Base-by-base conservation (phyloP, 2,888 invertebrate species). In the Apodemia duryi region DNA sequence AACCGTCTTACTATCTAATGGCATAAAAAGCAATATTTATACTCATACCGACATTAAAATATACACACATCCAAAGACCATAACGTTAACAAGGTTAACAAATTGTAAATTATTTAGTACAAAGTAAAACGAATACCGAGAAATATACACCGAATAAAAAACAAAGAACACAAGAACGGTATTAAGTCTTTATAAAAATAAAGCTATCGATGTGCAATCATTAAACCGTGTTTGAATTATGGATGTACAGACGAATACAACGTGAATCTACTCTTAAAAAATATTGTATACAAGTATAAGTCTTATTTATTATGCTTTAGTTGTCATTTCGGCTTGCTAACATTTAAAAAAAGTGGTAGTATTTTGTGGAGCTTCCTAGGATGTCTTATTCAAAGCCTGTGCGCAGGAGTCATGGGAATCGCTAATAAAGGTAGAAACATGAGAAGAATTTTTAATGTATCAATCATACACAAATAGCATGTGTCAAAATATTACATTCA, bases 391-490 rank as follows among this genome's bases (percentile, higher is more conserved):
- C 76, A 69, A 64, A 61, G 51, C 67, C 49, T 70, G 74, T 75
- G 21, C 65, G 35, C 43, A 64, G 60, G 63, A 64, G 67, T 67
- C 70, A 72, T 69, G 70, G 67, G 67, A 68, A 71, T 72, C 69
- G 70, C 71, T 70, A 76, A 72, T 75, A 73, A 71, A 72, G 65
- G 63, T 63, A 63, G 63, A n/a, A 67, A 60, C 65, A 62, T 63
- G 67, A 64, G 64, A 62, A 70, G 73, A 74, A 75, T 75, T 62
- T 69, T 64, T 69, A 64, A 21, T 52, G 21, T 61, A 60, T 60
- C 32, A 60, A 13, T 60, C 57, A 57, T 13, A 35, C 3, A 13
- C 13, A 32, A 13, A 10, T 29, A 52, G 10, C 10, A 54, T 11
- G 10, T 54, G 52, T 9, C 21, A 28, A 28, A 52, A 46, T 46